These are phyloP conservation scores for Drosophila meridiana DNA, from an alignment of 2,888 invertebrate species.

Conservation along the genomic window DNA sequence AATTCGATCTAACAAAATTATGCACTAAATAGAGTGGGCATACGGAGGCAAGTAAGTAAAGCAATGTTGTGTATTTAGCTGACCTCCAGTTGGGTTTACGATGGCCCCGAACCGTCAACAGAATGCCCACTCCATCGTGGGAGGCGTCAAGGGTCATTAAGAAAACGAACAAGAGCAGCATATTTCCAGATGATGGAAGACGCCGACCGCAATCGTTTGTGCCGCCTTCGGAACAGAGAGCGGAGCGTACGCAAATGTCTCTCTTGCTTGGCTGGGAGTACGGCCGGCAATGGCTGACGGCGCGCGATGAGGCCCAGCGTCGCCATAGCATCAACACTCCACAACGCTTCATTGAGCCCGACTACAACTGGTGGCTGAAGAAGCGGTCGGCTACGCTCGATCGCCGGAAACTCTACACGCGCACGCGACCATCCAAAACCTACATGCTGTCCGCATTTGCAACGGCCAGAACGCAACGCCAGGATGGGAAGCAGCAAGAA, in stretches of 20 bases:
- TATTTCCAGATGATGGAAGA: constrained; percentile 23
- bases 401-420: constrained; percentile 9
- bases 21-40: not conserved
- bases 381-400: constrained; percentile 22
- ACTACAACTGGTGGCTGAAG: constrained; percentile 44
- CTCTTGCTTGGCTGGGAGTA: constrained; percentile 44
- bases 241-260: constrained; percentile 14
- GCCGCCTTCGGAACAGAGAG: constrained; percentile 26
- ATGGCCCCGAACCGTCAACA: not conserved
- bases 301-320: constrained; percentile 18
- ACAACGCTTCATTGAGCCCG: constrained; percentile 26
- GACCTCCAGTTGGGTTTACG: not conserved
- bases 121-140: constrained; percentile 26
- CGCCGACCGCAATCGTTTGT: constrained; percentile 8
- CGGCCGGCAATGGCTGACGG: constrained; percentile 30
- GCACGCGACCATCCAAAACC: not conserved
- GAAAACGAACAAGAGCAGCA: constrained; percentile 23
- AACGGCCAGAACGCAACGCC: not conserved
- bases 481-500: not conserved
- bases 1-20: not conserved
- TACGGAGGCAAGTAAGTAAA: constrained; percentile 5
- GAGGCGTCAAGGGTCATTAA: constrained; percentile 13
- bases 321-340: not conserved
- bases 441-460: constrained; percentile 11
- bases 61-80: not conserved